Conservation (phyloP, 1,140 invertebrate species). For the Rhynchophorus ferrugineus region DNA sequence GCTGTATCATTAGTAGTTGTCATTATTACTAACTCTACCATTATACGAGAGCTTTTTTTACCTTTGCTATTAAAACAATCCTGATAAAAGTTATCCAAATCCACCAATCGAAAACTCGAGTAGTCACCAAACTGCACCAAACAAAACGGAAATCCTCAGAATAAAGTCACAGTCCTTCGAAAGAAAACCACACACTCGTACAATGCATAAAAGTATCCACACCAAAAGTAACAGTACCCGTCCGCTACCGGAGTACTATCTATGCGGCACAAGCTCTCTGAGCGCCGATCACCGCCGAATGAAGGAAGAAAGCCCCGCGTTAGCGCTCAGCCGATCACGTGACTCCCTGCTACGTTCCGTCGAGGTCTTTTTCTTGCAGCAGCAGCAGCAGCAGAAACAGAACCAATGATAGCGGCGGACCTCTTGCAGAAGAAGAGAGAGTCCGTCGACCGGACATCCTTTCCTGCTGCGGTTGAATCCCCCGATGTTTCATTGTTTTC, state of each 20-base stretch:
- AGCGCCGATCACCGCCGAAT: conserved; percentile 20
- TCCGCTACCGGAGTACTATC: conserved; percentile 1
- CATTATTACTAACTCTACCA: no score
- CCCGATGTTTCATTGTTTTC: not conserved
- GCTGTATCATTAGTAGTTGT: no score
- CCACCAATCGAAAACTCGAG: not conserved
- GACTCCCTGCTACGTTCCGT: conserved; percentile 17
- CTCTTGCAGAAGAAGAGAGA: conserved; percentile 8
- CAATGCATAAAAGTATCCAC: not conserved
- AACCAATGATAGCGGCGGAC: no score
- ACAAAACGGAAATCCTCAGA: not conserved
- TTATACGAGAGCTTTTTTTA: no score
- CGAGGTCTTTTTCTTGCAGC: conserved; percentile 17
- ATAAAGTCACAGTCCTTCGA: conserved; percentile 9
- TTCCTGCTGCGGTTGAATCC: not conserved
- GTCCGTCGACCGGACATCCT: conserved; percentile 28
- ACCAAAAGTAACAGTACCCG: conserved; percentile 16
- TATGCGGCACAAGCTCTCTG: not conserved
- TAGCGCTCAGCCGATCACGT: conserved; percentile 22
- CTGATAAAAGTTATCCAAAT: conserved; percentile 5
- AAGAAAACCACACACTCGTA: conserved; percentile 4
- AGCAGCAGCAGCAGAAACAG: conserved; percentile 10
- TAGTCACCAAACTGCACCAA: conserved; percentile 11
- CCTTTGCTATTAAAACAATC: conserved; percentile 1
- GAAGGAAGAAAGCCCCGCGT: conserved; percentile 21